Conservation (phyloP, 2,888 invertebrate species). For the Acronicta leporina region DNA sequence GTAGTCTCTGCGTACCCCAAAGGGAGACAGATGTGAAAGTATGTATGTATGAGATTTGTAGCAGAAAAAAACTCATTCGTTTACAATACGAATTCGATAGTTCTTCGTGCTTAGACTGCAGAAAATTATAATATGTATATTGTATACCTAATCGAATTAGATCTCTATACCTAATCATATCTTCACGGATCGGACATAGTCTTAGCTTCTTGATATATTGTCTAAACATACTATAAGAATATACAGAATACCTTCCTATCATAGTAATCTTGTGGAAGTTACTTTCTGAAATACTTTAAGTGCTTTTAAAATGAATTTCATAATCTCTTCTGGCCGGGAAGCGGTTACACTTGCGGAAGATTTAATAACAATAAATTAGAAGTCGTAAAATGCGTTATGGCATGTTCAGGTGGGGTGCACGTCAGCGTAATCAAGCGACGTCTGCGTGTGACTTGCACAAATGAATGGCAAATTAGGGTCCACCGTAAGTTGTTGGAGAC, state of each 20-base stretch:
- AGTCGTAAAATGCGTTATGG: conserved; percentile 48
- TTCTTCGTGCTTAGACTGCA: no score
- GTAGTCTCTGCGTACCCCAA: no score
- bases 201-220: no score
- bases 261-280: neutral
- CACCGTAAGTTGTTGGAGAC: conserved; percentile 45
- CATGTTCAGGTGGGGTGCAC: conserved; percentile 46
- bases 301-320: conserved; percentile 17
- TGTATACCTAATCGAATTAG: no score
- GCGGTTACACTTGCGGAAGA: conserved; percentile 26
- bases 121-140: no score
- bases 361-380: conserved; percentile 53
- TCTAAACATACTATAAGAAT: no score
- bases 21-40: no score
- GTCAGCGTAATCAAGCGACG: conserved; percentile 46
- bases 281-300: neutral
- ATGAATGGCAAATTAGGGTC: conserved; percentile 42
- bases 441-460: conserved; percentile 47
- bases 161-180: no score
- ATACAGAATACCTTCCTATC: neutral
- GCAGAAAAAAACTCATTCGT: no score
- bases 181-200: no score
- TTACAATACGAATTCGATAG: no score
- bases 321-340: conserved; percentile 15
- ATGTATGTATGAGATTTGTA: no score